A percentile compares a stretch with the other conserved stretches of the same genome.
Conservation (phyloP, 2,888 invertebrate species). For the Chrysina gloriosa region DNA sequence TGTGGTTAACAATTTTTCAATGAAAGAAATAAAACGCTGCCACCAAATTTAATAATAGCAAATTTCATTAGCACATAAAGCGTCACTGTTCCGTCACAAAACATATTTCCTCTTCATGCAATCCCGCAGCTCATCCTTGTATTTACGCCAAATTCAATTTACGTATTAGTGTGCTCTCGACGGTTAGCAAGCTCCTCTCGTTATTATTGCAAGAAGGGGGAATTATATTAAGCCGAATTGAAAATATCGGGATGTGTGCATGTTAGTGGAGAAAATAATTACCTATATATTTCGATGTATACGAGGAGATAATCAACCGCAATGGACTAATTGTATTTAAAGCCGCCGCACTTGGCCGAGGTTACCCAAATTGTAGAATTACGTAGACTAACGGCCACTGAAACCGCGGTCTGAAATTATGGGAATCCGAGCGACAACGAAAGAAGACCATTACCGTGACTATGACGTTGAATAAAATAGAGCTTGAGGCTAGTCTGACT, state of each 20-base stretch:
- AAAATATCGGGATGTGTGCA: neutral
- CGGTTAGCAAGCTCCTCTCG: neutral
- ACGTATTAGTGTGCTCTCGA: neutral
- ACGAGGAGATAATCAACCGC: neutral
- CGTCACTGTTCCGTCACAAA: neutral
- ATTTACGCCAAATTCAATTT: constrained; percentile 10
- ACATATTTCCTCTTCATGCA: no score
- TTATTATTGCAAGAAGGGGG: neutral
- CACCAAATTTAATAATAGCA: no score
- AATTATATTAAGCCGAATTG: neutral
- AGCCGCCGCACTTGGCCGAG: neutral
- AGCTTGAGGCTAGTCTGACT: no score
- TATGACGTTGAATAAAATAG: no score
- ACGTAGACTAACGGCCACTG: neutral
- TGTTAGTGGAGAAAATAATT: constrained; percentile 15
- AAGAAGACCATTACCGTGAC: no score
- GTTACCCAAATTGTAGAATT: neutral
- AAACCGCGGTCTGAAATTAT: no score
- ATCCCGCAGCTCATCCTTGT: neutral
- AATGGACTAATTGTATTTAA: constrained; percentile 7
- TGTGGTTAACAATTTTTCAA: no score
- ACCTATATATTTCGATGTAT: neutral
- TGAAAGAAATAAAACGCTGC: no score
- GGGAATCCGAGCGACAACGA: no score
- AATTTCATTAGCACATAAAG: neutral